Evolutionary conservation across 2,797 vertebrate genomes (phyloP).

Genomic region (Amniataba percoides): DNA sequence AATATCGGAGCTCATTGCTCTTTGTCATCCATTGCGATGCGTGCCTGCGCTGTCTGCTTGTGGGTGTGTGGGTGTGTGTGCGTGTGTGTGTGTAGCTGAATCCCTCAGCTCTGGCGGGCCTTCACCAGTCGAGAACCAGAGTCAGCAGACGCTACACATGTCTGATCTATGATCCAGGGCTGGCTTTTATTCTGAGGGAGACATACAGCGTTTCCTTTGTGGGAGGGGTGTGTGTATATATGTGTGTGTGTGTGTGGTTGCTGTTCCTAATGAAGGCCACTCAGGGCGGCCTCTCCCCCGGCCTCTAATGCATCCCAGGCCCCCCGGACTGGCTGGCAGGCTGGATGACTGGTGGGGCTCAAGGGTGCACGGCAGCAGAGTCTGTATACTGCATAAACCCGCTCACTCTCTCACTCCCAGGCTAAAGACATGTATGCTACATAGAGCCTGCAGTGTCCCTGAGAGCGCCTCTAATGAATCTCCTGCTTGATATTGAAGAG

Average conservation of each 20-base stretch:
- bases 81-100: conserved; percentile 46
- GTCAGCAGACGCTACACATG: conserved; percentile 60
- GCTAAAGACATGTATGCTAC: conserved; percentile 10
- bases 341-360: conserved; percentile 50
- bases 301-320: conserved; percentile 82
- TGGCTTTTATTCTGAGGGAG: conserved; percentile 82
- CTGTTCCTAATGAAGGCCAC: conserved; percentile 74
- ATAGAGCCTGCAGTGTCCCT: conserved; percentile 8
- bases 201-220: conserved; percentile 81
- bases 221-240: conserved; percentile 45
- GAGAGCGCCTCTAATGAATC: conserved; percentile 29
- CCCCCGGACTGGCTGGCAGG: conserved; percentile 63
- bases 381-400: conserved; percentile 23
- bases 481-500: conserved; percentile 13
- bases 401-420: neutral
- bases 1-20: conserved; percentile 80
- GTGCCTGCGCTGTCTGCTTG: conserved; percentile 26
- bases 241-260: conserved; percentile 17
- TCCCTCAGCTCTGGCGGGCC: conserved; percentile 42
- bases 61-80: too few relatives aligned
- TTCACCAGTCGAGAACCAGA: conserved; percentile 52
- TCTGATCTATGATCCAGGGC: conserved; percentile 80
- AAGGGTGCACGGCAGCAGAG: conserved; percentile 25
- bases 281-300: conserved; percentile 69
- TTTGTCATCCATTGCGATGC: conserved; percentile 70